Evolutionary conservation across 2,888 invertebrate species (phyloP), one percentile per base, ranked within the genome.

Genomic region (Troglohyphantes excavatus): DNA sequence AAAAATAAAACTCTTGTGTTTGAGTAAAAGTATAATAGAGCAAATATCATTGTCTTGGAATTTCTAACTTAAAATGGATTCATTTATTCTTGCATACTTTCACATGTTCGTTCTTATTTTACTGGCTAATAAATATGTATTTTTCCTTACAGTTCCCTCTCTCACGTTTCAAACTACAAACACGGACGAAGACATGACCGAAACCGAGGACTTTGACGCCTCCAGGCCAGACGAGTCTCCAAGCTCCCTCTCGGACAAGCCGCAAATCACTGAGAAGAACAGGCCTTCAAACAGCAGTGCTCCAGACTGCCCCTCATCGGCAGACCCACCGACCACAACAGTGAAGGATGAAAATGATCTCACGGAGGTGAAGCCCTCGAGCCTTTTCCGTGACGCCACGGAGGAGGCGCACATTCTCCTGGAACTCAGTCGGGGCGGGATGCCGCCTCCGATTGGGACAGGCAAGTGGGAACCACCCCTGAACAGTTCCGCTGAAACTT

Each of bases 61-160:
- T 39, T 39, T 61, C 9, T 21, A 11, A 61, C n/a, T 46, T 17
- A 46, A 21, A 13, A 9, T 61, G 61, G 46, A 43, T 39, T 13
- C 2, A 39, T 3, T 39, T 39, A 11, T 39, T 39, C 39, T 39
- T 39, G 39, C 13, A 11, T 39, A 11, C 39, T 39, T 11, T 39
- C 13, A 13, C 13, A 39, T 39, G 39, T 7, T 39, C 2, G 5
- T 9, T 61, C 9, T 19, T 19, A 21, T 2, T 26, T 21, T 65
- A 0, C 21, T 39, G 3, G 9, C 39, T 9, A 39, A 6, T 39
- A n/a, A n/a, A n/a, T 39, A 39, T 2, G 7, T 39, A 2, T 13
- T 17, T 59, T 23, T 26, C 19, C 59, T 78, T 43, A 59, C 70
- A 85, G 85, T 70, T 76, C 76, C 85, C 59, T 85, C 76, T 39